Base-by-base conservation (phyloP, 2,113 vertebrate species). In the Dipodomys ordii region DNA sequence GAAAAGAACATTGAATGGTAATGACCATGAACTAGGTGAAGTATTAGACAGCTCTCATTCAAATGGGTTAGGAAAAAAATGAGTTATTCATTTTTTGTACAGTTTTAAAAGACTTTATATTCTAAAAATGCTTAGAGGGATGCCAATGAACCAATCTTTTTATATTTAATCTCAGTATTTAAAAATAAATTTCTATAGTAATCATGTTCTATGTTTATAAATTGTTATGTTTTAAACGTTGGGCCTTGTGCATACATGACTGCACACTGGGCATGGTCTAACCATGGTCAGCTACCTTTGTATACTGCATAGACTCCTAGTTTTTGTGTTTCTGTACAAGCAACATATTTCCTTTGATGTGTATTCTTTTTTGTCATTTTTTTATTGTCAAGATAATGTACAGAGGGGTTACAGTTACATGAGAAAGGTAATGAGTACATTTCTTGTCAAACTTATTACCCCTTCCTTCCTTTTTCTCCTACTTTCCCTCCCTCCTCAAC, bases 71-170 rank as follows among this genome's bases (percentile, higher is more conserved):
- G 49, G 22, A 69, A 87, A 71, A 39, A 84, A 83, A 72, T 49
- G 4, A 87, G 57, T 32, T 57, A 35, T 28, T 84, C 25, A n/a
- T 4, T 25, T 92, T 74, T 60, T 39, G 25, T 73, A 23, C 23
- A 3, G 90, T 68, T 92, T 82, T 79, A 71, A 87, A 95, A 91
- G 67, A 7, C n/a, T 83, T 13, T 49, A 23, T 73, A 60, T 90
- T 88, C 53, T 91, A 85, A 85, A 85, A 88, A 85, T 30, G 39
- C 20, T 67, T 84, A 60, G 68, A 92, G 57, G 27, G n/a, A 82
- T 16, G 84, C n/a, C 8, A 62, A 18, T 87, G 35, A 88, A 81
- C 83, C 79, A 15, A 60, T 49, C 32, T 62, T 90, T 93, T 88
- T 83, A 64, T 74, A 68, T 84, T 83, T 90, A 87, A 81, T 85